Conservation (phyloP, 2,113 vertebrate genomes). For the Crotalus tigris region DNA sequence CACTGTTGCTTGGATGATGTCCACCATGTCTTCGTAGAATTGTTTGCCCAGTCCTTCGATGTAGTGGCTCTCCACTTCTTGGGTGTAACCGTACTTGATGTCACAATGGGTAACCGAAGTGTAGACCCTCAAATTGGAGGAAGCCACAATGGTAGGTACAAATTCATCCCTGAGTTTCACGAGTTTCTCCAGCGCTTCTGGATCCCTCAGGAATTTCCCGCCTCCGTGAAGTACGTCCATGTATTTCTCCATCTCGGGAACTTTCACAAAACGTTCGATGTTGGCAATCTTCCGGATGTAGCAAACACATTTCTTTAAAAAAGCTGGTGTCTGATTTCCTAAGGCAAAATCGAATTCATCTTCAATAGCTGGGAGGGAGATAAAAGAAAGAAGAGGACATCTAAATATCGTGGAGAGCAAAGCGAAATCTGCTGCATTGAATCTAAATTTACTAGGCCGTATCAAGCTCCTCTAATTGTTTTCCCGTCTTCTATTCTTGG, state of each 20-base stretch:
- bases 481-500: not conserved
- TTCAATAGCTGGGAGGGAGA: conserved; percentile 82
- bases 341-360: conserved; percentile 97
- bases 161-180: conserved; percentile 96
- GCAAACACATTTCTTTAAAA: conserved; percentile 97
- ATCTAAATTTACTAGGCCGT: not conserved
- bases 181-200: conserved; percentile 90
- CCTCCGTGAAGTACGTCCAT: conserved; percentile 84
- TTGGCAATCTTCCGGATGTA: conserved; percentile 98
- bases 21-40: conserved; percentile 99
- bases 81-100: conserved; percentile 96
- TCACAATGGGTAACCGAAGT: conserved; percentile 97
- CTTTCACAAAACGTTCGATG: conserved; percentile 92
- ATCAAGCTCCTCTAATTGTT: not conserved
- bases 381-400: conserved; percentile 46
- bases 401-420: conserved; percentile 38
- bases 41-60: conserved; percentile 97
- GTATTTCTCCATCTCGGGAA: conserved; percentile 93
- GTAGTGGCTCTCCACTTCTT: conserved; percentile 95
- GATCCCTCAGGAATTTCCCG: conserved; percentile 85
- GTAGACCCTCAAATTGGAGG: conserved; percentile 94
- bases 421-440: conserved; percentile 5
- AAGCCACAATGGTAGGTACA: conserved; percentile 92
- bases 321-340: conserved; percentile 95
- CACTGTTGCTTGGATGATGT: conserved; percentile 96